These are phyloP conservation scores for Mesocentrotus franciscanus DNA, from an alignment of 53 echinoderm and acorn worm species.

Conservation along the genomic window DNA sequence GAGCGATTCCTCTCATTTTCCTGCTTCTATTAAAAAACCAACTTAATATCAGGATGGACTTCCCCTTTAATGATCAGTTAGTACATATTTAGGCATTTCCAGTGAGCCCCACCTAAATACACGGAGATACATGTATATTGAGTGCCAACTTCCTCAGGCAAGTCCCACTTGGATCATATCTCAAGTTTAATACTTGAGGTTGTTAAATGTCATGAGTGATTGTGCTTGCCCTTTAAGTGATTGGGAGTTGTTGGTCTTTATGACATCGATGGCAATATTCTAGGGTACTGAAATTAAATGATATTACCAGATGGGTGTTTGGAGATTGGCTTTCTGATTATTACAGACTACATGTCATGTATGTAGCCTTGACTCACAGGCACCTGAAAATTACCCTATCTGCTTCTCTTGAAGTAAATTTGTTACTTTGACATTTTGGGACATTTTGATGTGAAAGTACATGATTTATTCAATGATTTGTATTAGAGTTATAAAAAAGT, in stretches of 20 bases:
- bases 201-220: constrained; percentile 22
- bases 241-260: not conserved
- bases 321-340: not conserved
- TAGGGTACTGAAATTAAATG: constrained; percentile 4
- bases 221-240: constrained; percentile 2
- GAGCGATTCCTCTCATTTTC: too few relatives aligned
- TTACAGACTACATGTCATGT: not conserved
- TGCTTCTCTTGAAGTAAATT: not conserved
- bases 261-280: not conserved
- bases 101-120: not conserved
- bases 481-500: too few relatives aligned
- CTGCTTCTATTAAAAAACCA: too few relatives aligned
- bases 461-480: too few relatives aligned
- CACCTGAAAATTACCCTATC: not conserved
- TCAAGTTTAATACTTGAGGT: not conserved
- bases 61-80: not conserved
- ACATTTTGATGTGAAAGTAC: too few relatives aligned
- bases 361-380: not conserved
- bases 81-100: not conserved
- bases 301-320: not conserved
- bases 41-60: too few relatives aligned
- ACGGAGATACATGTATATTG: not conserved
- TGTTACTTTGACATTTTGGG: too few relatives aligned
- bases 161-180: not conserved
- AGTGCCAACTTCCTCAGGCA: not conserved